These are phyloP conservation scores for Baryphthengus martii DNA, from an alignment of 2,113 vertebrate genomes.

Conservation along the genomic window DNA sequence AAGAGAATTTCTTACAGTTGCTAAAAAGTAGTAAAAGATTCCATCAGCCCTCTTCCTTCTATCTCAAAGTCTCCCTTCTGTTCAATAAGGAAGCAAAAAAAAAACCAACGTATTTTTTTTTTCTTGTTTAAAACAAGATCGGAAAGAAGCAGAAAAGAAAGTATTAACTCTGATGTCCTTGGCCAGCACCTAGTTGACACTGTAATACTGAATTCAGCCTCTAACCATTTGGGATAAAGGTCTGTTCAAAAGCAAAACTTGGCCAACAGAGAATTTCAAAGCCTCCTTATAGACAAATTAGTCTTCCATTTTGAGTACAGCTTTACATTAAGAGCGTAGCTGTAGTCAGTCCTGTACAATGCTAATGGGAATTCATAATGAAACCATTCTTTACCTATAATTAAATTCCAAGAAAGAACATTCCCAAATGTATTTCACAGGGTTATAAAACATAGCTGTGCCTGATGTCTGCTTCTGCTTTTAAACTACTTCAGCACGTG, in stretches of 20 bases:
- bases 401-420: not conserved
- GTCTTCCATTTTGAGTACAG: not conserved
- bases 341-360: not conserved
- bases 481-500: not conserved
- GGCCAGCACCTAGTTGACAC: not conserved
- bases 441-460: not conserved
- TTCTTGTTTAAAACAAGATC: not conserved
- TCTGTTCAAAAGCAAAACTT: not conserved
- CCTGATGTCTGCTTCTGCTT: not conserved
- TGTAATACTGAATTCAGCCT: not conserved
- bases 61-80: not conserved
- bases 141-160: not conserved
- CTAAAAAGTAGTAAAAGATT: not conserved
- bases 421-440: not conserved
- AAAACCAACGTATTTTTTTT: not conserved
- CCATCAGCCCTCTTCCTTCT: not conserved
- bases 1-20: not conserved
- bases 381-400: not conserved
- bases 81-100: not conserved
- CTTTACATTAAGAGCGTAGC: not conserved
- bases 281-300: not conserved
- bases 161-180: not conserved
- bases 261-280: not conserved
- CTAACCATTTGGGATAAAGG: not conserved
- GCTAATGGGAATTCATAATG: not conserved